Evolutionary conservation across 2,888 invertebrate genomes (phyloP).

Genomic region (Artemia sinica): DNA sequence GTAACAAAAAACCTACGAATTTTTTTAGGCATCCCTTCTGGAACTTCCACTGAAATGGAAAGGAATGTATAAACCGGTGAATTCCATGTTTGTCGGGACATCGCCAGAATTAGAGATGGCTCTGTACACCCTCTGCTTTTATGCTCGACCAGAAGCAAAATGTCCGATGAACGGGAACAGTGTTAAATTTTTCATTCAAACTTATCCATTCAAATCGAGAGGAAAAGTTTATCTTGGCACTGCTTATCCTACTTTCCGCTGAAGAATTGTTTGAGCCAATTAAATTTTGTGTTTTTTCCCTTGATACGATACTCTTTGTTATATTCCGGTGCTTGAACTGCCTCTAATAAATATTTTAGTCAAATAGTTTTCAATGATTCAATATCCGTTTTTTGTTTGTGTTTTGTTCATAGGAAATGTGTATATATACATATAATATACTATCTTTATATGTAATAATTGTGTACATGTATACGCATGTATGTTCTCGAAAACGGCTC

Average conservation of each 20-base stretch:
- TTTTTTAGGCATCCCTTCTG: constrained; percentile 33
- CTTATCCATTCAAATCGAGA: constrained; percentile 52
- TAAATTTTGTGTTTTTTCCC: too few relatives aligned
- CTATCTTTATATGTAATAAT: too few relatives aligned
- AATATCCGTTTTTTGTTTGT: too few relatives aligned
- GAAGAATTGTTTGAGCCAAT: background rate
- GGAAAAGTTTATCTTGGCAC: constrained; percentile 63
- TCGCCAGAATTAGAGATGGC: constrained; percentile 83
- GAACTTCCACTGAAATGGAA: constrained; percentile 54
- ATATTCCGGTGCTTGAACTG: too few relatives aligned
- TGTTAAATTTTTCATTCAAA: constrained; percentile 51
- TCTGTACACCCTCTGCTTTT: constrained; percentile 68
- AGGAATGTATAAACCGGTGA: constrained; percentile 54
- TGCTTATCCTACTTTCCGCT: constrained; percentile 58
- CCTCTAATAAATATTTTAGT: too few relatives aligned
- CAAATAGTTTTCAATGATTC: too few relatives aligned
- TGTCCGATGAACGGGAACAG: constrained; percentile 52
- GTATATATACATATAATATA: too few relatives aligned
- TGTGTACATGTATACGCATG: too few relatives aligned
- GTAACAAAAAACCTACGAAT: too few relatives aligned
- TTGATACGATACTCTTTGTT: too few relatives aligned
- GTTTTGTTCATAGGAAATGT: too few relatives aligned
- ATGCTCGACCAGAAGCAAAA: constrained; percentile 49
- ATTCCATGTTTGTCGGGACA: constrained; percentile 59
- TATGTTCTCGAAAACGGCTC: too few relatives aligned